Percentiles rank a stretch among this genome's conserved stretches.
Evolutionary conservation across 2,888 invertebrate genomes (phyloP).

Genomic region (Apamea epomidion): DNA sequence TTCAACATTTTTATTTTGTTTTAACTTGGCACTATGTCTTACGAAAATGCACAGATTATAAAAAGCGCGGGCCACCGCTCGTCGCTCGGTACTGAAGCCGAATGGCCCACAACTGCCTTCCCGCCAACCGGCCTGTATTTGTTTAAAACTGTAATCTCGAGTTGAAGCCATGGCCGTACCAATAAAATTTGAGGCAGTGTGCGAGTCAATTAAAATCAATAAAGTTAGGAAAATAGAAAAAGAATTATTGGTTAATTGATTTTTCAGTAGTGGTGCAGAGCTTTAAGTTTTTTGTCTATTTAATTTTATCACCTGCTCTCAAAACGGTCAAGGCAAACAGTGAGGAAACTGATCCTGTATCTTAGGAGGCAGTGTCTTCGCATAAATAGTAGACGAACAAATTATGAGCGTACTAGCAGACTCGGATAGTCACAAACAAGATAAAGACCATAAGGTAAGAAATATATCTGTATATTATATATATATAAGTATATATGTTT

Average conservation of each 20-base stretch:
- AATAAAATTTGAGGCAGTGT: conserved; percentile 12
- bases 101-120: conserved; percentile 56
- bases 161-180: conserved; percentile 8
- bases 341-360: no score
- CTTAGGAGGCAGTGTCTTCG: no score
- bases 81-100: conserved; percentile 55
- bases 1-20: conserved; percentile 79
- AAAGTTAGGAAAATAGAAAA: neutral
- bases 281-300: neutral
- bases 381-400: no score
- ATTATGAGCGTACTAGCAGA: no score
- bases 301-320: no score
- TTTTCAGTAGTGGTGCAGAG: neutral
- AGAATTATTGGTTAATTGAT: neutral
- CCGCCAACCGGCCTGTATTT: conserved; percentile 50
- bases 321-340: no score
- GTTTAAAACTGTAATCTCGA: conserved; percentile 62
- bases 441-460: no score
- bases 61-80: conserved; percentile 60
- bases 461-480: no score
- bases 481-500: no score
- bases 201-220: conserved; percentile 16
- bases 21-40: conserved; percentile 42
- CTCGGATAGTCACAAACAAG: no score
- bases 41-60: conserved; percentile 55